Conservation (phyloP, 1,140 invertebrate genomes). For the Musca vetustissima region DNA sequence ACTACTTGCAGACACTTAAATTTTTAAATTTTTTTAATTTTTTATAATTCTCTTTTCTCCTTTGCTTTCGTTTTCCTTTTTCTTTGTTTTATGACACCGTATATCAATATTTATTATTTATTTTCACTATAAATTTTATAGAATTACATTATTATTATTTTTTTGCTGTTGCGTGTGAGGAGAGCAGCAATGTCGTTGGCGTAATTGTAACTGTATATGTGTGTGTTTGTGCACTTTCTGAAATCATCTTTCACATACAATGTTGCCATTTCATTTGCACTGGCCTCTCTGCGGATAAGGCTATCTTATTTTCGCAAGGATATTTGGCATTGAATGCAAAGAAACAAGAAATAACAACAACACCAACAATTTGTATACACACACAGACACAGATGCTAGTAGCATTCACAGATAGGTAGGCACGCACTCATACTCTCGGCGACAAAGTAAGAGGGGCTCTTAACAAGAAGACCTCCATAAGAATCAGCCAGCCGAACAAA, state of each 20-base stretch:
- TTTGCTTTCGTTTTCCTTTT: neutral
- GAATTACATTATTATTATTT: too few relatives aligned
- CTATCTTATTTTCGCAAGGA: constrained; percentile 19
- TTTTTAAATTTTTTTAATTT: too few relatives aligned
- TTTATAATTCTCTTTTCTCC: too few relatives aligned
- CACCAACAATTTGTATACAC: neutral
- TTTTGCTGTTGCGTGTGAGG: too few relatives aligned
- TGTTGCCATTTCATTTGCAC: constrained; percentile 17
- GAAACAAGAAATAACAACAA: constrained; percentile 1
- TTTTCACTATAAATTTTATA: neutral
- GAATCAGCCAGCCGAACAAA: neutral
- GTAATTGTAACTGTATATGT: too few relatives aligned
- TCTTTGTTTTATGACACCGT: neutral
- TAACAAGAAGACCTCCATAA: neutral
- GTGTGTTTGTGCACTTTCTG: too few relatives aligned
- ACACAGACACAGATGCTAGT: neutral
- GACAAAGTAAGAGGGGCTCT: neutral
- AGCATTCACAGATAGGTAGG: neutral
- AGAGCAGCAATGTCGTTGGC: too few relatives aligned
- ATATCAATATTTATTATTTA: neutral
- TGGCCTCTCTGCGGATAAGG: neutral
- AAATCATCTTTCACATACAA: neutral
- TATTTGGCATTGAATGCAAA: constrained; percentile 20
- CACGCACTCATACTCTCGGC: neutral
- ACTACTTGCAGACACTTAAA: too few relatives aligned